Base-by-base conservation (phyloP, 2,113 vertebrate species). In the Myocastor coypus region DNA sequence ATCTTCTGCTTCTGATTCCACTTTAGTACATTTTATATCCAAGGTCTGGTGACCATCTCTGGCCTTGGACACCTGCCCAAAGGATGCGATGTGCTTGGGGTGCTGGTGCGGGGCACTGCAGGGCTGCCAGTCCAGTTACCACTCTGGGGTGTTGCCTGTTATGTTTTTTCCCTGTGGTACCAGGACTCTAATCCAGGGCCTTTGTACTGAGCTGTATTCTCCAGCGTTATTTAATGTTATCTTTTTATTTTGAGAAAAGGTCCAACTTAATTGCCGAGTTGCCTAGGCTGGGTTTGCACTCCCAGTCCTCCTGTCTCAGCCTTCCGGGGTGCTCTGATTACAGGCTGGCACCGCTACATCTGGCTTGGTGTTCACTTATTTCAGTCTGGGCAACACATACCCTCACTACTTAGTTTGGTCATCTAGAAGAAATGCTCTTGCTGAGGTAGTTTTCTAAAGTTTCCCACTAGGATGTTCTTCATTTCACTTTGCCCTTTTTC, bases 391-490 rank as follows among this genome's bases (percentile, higher is more conserved):
- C 13, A 0, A 22, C 24, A 1, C 19, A 59, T 9, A 1, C 64
- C 19, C 10, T 92, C 28, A 2, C 0, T 13, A 55, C 7, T 34
- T 75, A 1, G 52, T 73, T 40, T 5, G 7, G 0, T 2, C 17
- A 34, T 83, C 88, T 83, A 83, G 84, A 89, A 82, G 64, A 92
- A 75, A 78, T 5, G 2, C 11, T 37, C 32, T 66, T 66, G 61
- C 64, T 78, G 34, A 86, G 71, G 40, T 73, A 2, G 7, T 91
- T 89, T 95, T 80, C 82, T 80, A 40, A 90, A 88, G n/a, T 32
- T 85, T 85, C 80, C 46, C 32, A 57, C 96, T 82, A 96, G 78
- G 88, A 91, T 85, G 73, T 92, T 96, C 89, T 73, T 98, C 96
- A 75, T 82, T 97, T 89, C 71, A 16, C 66, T 68, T 93, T 71